Evolutionary conservation across 2,113 vertebrate species (phyloP).

Genomic region (Cygnus buccinator): DNA sequence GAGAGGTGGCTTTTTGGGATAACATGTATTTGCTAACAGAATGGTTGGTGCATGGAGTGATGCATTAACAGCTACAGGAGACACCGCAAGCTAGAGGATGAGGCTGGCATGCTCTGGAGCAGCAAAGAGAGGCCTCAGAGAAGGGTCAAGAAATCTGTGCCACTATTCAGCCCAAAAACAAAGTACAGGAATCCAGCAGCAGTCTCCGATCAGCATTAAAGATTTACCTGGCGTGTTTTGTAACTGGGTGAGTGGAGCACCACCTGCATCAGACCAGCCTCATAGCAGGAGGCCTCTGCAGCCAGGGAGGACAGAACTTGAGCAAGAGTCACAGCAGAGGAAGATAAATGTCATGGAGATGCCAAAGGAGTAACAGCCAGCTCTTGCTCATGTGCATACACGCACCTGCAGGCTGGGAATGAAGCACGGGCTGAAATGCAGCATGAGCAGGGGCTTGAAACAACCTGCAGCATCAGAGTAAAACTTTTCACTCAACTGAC

Average conservation of each 20-base stretch:
- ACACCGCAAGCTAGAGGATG: background rate
- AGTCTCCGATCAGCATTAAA: background rate
- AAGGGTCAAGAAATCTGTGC: background rate
- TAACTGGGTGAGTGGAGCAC: fast-evolving
- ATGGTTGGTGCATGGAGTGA: background rate
- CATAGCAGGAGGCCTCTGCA: background rate
- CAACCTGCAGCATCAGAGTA: background rate
- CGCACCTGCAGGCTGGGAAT: fast-evolving
- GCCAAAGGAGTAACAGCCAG: background rate
- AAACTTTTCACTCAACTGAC: background rate
- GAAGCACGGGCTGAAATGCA: fast-evolving
- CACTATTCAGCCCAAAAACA: background rate
- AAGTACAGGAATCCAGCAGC: background rate
- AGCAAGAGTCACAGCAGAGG: background rate
- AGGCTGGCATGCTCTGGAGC: background rate
- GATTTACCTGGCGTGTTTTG: background rate
- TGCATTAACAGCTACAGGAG: fast-evolving
- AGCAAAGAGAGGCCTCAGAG: background rate
- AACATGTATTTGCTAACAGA: background rate
- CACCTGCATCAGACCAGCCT: background rate
- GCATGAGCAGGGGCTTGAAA: background rate
- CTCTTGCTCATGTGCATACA: background rate
- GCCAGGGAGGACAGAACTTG: background rate
- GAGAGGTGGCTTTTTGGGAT: background rate
- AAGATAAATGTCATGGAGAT: background rate